A percentile compares a stretch with the other conserved stretches of the same genome.
Conservation (phyloP, 2,888 invertebrate species). For the Steromphala cineraria region DNA sequence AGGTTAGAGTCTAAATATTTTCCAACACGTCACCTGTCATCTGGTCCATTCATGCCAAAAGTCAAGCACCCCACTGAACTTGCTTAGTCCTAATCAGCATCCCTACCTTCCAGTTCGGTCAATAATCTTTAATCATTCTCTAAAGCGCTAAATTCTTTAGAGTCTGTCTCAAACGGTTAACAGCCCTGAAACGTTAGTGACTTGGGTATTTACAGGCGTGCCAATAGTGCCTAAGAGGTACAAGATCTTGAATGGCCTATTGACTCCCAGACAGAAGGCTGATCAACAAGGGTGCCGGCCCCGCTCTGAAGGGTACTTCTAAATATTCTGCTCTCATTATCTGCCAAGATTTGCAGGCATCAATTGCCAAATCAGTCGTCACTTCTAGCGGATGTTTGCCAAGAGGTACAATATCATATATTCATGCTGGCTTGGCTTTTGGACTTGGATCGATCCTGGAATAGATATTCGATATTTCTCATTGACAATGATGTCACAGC, state of each 20-base stretch:
- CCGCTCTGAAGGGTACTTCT: neutral
- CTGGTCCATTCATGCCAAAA: neutral
- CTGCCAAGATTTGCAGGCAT: neutral
- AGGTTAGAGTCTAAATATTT: slow-evolving; percentile 5
- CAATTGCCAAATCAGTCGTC: slow-evolving; percentile 3
- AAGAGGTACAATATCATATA: neutral
- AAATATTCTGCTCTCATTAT: neutral
- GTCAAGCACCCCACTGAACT: slow-evolving; percentile 7
- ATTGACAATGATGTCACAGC: slow-evolving; percentile 8
- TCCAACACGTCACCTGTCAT: neutral
- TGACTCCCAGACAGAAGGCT: neutral
- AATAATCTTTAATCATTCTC: slow-evolving; percentile 21
- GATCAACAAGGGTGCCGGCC: neutral
- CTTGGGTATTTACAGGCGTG: neutral
- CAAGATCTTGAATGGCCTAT: neutral
- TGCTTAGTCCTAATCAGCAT: neutral
- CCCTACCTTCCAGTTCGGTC: slow-evolving; percentile 5
- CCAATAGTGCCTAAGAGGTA: neutral
- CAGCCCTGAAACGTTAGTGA: slow-evolving; percentile 2
- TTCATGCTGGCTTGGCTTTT: neutral
- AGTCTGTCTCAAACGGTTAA: slow-evolving; percentile 3
- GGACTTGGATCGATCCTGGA: neutral
- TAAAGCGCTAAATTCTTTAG: slow-evolving; percentile 11
- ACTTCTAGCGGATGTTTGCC: neutral
- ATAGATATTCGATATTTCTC: slow-evolving; percentile 17